phyloP scores from a whole-genome alignment of 2,888 invertebrate species.

The Apotomis capreana region DNA sequence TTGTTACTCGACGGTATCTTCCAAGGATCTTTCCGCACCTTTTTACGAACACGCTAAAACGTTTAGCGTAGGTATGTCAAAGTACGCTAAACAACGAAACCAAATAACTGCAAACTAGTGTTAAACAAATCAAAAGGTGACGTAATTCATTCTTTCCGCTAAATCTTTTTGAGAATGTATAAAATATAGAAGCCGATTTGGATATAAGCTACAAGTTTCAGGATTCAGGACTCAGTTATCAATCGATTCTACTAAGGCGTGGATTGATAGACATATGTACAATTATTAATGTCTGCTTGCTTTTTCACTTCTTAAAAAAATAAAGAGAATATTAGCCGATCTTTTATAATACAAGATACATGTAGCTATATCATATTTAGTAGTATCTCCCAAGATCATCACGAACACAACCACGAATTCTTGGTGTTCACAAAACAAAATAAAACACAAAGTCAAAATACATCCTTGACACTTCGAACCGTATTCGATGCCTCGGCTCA shows the following conservation, averaged over 20 bases:
- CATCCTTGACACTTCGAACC: background rate
- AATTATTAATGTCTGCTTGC: too few relatives aligned
- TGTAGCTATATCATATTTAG: too few relatives aligned
- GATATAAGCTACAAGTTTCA: too few relatives aligned
- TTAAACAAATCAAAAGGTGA: slow-evolving; percentile 10
- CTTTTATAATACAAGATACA: too few relatives aligned
- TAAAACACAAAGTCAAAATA: background rate
- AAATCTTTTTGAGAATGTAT: too few relatives aligned
- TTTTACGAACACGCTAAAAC: slow-evolving; percentile 20
- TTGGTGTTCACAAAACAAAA: background rate
- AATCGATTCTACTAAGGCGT: too few relatives aligned
- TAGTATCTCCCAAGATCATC: too few relatives aligned
- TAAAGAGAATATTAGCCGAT: too few relatives aligned
- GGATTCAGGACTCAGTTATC: too few relatives aligned
- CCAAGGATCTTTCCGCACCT: slow-evolving; percentile 2
- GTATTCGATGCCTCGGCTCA: slow-evolving; percentile 1
- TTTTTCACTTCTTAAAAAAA: too few relatives aligned
- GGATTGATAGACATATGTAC: too few relatives aligned
- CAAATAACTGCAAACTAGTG: slow-evolving; percentile 10
- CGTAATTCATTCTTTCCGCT: background rate
- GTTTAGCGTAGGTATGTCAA: slow-evolving; percentile 2
- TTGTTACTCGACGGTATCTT: background rate
- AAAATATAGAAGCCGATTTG: too few relatives aligned
- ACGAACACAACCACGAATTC: background rate
- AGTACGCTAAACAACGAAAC: slow-evolving; percentile 8